Base-by-base conservation (phyloP, 2,797 vertebrate species). In the Carcharodon carcharias region DNA sequence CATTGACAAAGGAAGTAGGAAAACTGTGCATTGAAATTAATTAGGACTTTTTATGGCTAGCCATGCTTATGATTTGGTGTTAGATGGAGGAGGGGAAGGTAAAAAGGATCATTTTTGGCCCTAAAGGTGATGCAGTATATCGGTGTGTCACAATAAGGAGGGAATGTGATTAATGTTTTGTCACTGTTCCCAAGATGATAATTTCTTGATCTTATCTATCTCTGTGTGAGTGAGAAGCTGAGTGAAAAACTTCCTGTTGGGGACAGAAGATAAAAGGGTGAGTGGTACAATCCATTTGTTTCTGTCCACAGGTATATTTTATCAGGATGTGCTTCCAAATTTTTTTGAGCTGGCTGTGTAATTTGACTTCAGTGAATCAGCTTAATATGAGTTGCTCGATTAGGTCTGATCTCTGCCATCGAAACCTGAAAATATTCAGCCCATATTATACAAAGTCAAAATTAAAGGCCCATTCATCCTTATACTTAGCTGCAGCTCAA, bases 201-300 rank as follows among this genome's bases (percentile, higher is more conserved):
- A 92, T 40, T 92, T 92, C 35, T n/a, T 92, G 89, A 92, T 92
- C 35, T 92, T 92, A 92, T 92, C 89, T 61, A 5, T 26, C 11
- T 12, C 85, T 56, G 85, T 88, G 50, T 88, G 50, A 28, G 18
- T 5, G 80, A 85, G 40, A 45, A 31, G 54, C 87, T 56, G 87
- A 63, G 58, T 92, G 58, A 58, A 92, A 92, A 1, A 92, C 58
- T 92, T 92, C 58, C 89, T 21, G 16, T 31, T 92, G 56, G 56
- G 89, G 58, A 8, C 11, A 92, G 89, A 40, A 92, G 58, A 63
- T 92, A 61, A 63, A 4, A 63, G 58, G 58, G 35, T 63, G 56
- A 56, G 28, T 56, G 54, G 1, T 63, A 92, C 58, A 63, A n/a
- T 35, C 31, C 89, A 58, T 35, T 92, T 4, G 40, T 63, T 63